phyloP scores from a whole-genome alignment of 2,797 vertebrate genomes.

The Limosa lapponica region DNA sequence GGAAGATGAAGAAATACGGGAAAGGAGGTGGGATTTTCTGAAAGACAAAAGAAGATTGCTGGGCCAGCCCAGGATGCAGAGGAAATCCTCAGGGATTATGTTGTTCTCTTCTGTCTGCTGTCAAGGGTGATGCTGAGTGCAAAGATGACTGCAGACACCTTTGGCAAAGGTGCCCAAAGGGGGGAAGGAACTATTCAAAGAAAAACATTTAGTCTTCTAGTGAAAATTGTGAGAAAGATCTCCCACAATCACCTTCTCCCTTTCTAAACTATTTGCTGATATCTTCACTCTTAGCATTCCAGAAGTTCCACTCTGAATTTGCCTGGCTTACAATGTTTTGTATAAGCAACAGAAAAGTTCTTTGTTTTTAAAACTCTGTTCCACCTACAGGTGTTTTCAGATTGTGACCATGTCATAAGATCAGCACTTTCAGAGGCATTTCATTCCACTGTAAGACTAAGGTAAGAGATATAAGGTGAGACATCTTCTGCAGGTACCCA shows the following conservation, averaged over 20 bases:
- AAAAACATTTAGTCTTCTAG: not conserved
- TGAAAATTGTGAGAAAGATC: not conserved
- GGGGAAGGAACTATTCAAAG: accelerated
- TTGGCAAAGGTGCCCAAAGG: not conserved
- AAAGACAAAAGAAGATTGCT: not conserved
- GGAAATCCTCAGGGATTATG: not conserved
- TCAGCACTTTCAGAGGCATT: not conserved
- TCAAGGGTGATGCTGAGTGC: not conserved
- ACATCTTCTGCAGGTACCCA: not conserved
- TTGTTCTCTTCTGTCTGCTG: not conserved
- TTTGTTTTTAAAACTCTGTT: not conserved
- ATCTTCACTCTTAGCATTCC: not conserved
- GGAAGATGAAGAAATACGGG: too few relatives aligned
- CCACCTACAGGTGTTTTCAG: not conserved
- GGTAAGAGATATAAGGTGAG: not conserved
- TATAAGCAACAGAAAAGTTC: not conserved
- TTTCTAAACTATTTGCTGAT: not conserved
- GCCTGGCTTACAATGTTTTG: not conserved
- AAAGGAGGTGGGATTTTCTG: not conserved
- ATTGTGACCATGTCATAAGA: not conserved
- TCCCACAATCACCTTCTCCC: not conserved
- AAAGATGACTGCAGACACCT: not conserved
- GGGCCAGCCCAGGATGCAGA: not conserved
- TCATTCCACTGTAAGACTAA: not conserved
- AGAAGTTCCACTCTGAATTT: not conserved